phyloP scores from a whole-genome alignment of 2,797 vertebrate genomes.

The Sorex maritimensis region DNA sequence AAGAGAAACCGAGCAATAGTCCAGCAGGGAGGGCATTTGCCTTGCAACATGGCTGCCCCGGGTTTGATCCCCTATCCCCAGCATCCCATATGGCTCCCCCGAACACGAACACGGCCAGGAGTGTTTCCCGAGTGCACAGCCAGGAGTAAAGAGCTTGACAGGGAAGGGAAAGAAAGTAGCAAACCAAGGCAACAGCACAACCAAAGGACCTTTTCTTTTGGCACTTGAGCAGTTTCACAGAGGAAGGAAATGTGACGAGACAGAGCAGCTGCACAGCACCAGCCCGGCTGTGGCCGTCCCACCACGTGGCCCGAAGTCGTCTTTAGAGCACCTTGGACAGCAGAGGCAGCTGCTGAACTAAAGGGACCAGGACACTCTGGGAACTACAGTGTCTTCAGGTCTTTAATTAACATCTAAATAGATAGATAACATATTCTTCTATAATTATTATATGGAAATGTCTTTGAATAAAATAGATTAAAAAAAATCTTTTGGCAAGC shows the following conservation, averaged over 20 bases:
- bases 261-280: not conserved
- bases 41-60: too few relatives aligned
- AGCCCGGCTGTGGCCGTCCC: not conserved
- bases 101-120: too few relatives aligned
- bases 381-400: not conserved
- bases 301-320: not conserved
- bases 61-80: too few relatives aligned
- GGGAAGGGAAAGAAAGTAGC: not conserved
- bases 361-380: not conserved
- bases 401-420: constrained; percentile 81
- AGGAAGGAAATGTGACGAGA: not conserved
- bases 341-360: not conserved
- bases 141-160: not conserved
- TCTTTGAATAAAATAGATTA: constrained; percentile 75
- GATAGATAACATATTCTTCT: constrained; percentile 72
- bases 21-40: too few relatives aligned
- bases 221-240: not conserved
- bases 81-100: too few relatives aligned
- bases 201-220: not conserved
- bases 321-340: not conserved
- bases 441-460: constrained; percentile 71
- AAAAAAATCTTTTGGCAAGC: not conserved
- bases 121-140: too few relatives aligned
- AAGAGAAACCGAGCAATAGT: too few relatives aligned
- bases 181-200: constrained; percentile 8